Evolutionary conservation across 1,140 invertebrate genomes (phyloP), one percentile per base, ranked within the genome.

Genomic region (Ips typographus): DNA sequence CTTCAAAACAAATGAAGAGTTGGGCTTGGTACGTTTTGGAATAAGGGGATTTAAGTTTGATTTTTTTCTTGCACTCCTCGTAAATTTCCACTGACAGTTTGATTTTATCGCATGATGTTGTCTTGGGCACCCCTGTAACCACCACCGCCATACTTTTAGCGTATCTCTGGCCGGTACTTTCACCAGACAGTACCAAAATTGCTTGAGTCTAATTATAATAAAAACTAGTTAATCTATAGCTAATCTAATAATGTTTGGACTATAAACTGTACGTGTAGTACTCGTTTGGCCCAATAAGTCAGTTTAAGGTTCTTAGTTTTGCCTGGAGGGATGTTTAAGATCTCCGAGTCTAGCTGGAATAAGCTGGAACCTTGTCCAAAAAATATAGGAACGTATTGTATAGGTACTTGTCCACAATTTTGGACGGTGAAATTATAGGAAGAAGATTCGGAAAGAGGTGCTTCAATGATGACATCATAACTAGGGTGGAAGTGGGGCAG

Each of bases 101-200:
- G 40, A 70, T 70, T 60, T 58, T 53, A 3, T 57, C 43, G 40
- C 40, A 64, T 42, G 4, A 43, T 2, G 60, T 2, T 1, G 41
- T 60, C 8, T 60, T 47, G 4, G 68, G 60, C 1, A 64, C 43
- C 3, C 80, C 78, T 36, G 75, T 74, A 7, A 81, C 62, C 2
- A 73, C 4, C 22, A 77, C 76, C 3, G 65, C 66, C 36, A 74
- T 74, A 66, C 76, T 79, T 56, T 70, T 75, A 0, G 73, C 74
- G 57, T 77, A 78, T 44, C 72, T 7, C 22, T 77, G 64, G 22
- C 74, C 75, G 22, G 72, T 41, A 22, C 73, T 67, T n/a, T 74
- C 73, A 7, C 80, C 80, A 43, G 77, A 80, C 40, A 80, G 60
- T 7, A 82, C 3, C 5, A 81, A 43, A 40, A 76, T 76, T 1